These are phyloP conservation scores for Melopsittacus undulatus DNA, from an alignment of 2,797 vertebrate species.

Conservation along the genomic window DNA sequence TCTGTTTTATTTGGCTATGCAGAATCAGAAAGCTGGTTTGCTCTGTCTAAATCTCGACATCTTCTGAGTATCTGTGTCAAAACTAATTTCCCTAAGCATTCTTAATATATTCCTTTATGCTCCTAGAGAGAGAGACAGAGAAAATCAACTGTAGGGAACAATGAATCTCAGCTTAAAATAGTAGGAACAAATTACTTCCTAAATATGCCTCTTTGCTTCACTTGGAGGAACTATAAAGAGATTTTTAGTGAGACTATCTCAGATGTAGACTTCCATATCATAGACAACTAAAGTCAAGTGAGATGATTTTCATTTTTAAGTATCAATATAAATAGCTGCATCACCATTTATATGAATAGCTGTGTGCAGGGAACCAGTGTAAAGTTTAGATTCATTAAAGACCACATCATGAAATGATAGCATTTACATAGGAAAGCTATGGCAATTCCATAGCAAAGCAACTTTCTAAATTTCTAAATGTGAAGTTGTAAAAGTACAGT, in stretches of 20 bases:
- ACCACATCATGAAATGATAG: background rate
- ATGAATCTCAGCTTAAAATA: slow-evolving; percentile 58
- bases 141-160: slow-evolving; percentile 10
- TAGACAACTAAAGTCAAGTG: background rate
- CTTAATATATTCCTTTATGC: slow-evolving; percentile 23
- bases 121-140: background rate
- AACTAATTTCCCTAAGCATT: slow-evolving; percentile 36
- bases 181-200: slow-evolving; percentile 31
- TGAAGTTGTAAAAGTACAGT: background rate
- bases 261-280: background rate
- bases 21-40: background rate
- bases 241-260: background rate
- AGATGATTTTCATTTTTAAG: background rate
- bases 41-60: background rate
- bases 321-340: slow-evolving; percentile 16
- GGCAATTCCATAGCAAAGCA: background rate
- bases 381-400: background rate
- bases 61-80: slow-evolving; percentile 33
- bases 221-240: slow-evolving; percentile 33
- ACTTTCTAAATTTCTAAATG: slow-evolving; percentile 10
- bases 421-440: slow-evolving; percentile 1
- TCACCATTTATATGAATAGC: slow-evolving; percentile 3
- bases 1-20: background rate
- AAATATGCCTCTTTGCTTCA: slow-evolving; percentile 24
- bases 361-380: background rate